These are phyloP conservation scores for Girardinichthys multiradiatus DNA, from an alignment of 2,113 vertebrate genomes.

Conservation along the genomic window DNA sequence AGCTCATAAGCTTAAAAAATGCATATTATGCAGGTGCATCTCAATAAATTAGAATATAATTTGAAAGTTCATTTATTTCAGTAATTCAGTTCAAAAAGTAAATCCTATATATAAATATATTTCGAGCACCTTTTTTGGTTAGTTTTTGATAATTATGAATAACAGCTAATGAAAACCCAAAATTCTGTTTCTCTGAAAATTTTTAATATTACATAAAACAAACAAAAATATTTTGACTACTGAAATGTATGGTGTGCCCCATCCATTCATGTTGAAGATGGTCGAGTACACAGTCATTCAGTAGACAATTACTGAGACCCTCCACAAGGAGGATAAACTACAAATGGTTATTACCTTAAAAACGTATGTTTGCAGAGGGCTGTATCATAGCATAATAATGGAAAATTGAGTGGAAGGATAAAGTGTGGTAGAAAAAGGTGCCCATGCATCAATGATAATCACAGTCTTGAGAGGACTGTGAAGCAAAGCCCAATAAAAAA, in stretches of 20 bases:
- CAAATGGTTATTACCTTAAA: not conserved
- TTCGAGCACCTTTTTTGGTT: not conserved
- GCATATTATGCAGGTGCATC: no score
- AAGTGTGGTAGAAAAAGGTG: not conserved
- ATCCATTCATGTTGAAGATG: not conserved
- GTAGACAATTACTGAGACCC: not conserved
- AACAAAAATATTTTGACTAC: not conserved
- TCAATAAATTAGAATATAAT: no score
- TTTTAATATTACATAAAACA: no score
- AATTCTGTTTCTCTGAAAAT: not conserved
- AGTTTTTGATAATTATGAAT: not conserved
- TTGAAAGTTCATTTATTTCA: no score
- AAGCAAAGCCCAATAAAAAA: not conserved
- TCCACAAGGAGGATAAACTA: not conserved
- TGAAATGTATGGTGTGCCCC: not conserved
- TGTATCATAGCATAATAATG: not conserved
- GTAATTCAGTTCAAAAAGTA: no score
- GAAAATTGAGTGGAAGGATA: not conserved
- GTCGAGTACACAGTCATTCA: not conserved
- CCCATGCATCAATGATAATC: no score
- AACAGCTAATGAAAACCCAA: not conserved
- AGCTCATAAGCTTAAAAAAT: slow-evolving; percentile 2
- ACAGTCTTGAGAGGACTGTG: not conserved
- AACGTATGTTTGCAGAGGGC: not conserved
- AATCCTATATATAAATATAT: no score